Conservation (phyloP, 2,888 invertebrate genomes). For the Eumerus sabulonum region DNA sequence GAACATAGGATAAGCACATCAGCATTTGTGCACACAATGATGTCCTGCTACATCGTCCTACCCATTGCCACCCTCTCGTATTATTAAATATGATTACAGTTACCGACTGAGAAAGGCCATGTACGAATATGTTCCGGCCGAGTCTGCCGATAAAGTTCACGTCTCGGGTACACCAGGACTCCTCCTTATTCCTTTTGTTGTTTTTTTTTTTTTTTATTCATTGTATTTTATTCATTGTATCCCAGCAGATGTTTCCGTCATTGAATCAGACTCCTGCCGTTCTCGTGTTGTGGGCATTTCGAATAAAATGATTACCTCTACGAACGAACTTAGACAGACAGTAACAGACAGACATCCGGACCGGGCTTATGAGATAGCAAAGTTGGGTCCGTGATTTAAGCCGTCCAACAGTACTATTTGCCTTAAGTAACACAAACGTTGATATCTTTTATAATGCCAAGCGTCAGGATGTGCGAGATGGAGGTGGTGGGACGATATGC, state of each 20-base stretch:
- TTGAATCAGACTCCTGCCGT: not conserved
- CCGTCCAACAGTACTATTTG: constrained; percentile 1
- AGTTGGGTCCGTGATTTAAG: constrained; percentile 6
- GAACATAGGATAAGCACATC: no score
- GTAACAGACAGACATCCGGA: constrained; percentile 16
- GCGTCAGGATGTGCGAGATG: no score
- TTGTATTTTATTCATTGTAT: no score
- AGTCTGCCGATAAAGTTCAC: no score
- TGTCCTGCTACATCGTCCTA: no score
- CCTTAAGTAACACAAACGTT: not conserved
- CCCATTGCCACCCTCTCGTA: no score
- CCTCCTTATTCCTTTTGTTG: not conserved
- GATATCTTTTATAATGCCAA: not conserved
- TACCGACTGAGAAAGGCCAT: no score
- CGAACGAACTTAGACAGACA: constrained; percentile 4
- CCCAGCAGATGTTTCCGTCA: constrained; percentile 24
- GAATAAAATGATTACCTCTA: constrained; percentile 37
- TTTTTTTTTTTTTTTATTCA: not conserved
- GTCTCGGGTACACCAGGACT: constrained; percentile 3
- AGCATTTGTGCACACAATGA: no score
- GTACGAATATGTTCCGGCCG: no score
- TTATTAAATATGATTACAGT: no score
- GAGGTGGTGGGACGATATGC: not conserved
- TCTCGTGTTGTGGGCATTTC: constrained; percentile 24
- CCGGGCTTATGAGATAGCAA: constrained; percentile 21